These are phyloP conservation scores for Luehdorfia chinensis DNA, from an alignment of 1,140 invertebrate species.

Conservation along the genomic window DNA sequence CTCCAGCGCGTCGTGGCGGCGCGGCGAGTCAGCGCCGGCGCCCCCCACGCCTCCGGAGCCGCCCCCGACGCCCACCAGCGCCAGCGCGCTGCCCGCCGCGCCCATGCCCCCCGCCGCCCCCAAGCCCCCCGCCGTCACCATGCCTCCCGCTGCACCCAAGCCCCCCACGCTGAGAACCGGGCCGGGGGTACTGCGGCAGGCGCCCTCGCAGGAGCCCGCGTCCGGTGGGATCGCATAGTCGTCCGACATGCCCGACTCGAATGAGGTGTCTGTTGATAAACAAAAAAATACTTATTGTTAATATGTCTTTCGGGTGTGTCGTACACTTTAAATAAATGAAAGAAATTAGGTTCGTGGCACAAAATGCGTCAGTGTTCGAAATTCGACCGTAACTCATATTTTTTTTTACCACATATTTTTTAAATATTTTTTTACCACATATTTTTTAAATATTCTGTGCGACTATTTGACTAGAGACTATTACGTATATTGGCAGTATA, in stretches of 20 bases:
- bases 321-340: too few relatives aligned
- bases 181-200: constrained; percentile 85
- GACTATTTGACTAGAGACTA: too few relatives aligned
- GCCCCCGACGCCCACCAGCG: constrained; percentile 24
- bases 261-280: constrained; percentile 87
- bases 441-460: too few relatives aligned
- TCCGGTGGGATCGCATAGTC: constrained; percentile 98
- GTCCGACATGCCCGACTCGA: constrained; percentile 95
- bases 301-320: too few relatives aligned
- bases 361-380: too few relatives aligned
- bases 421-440: too few relatives aligned
- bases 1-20: constrained; percentile 87
- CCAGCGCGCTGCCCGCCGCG: constrained; percentile 46
- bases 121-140: neutral
- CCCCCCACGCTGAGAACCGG: neutral
- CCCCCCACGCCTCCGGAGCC: constrained; percentile 24
- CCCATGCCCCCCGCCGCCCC: constrained; percentile 34
- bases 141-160: too few relatives aligned
- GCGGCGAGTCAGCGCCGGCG: constrained; percentile 81
- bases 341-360: too few relatives aligned
- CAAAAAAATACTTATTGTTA: too few relatives aligned
- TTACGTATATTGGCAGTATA: too few relatives aligned
- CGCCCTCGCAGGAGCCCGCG: constrained; percentile 87
- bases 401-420: too few relatives aligned
- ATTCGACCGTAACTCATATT: too few relatives aligned